Conservation (phyloP, 2,888 invertebrate species). For the Bedellia somnulentella region DNA sequence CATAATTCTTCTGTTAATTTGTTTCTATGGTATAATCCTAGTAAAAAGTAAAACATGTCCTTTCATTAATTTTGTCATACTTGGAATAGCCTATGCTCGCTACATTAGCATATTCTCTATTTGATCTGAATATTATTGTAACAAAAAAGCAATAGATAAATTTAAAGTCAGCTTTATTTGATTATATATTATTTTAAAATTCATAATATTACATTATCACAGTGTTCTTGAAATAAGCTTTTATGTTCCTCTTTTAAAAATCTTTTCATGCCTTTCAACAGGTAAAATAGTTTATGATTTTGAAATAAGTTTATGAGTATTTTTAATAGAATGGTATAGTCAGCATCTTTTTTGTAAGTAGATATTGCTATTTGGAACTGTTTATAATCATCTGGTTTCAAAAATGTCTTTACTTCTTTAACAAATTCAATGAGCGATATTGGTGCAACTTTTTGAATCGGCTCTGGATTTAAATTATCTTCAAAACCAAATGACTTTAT, state of each 20-base stretch:
- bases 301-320: constrained; percentile 56
- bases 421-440: constrained; percentile 54
- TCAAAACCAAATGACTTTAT: constrained; percentile 58
- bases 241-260: constrained; percentile 57
- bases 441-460: constrained; percentile 34
- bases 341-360: constrained; percentile 63
- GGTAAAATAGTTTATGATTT: constrained; percentile 53
- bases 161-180: no score
- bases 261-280: constrained; percentile 63
- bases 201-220: constrained; percentile 50
- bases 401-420: constrained; percentile 60
- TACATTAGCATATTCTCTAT: no score
- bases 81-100: no score
- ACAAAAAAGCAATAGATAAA: no score
- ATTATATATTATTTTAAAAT: no score
- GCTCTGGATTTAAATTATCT: constrained; percentile 19
- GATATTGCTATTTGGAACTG: constrained; percentile 66
- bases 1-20: no score
- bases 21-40: no score
- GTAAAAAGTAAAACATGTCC: no score
- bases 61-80: no score
- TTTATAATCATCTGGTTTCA: constrained; percentile 64
- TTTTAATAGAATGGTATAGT: constrained; percentile 57
- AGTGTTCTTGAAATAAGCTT: constrained; percentile 42
- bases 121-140: no score